Conservation (phyloP, 2,797 vertebrate genomes). For the Falco cherrug region DNA sequence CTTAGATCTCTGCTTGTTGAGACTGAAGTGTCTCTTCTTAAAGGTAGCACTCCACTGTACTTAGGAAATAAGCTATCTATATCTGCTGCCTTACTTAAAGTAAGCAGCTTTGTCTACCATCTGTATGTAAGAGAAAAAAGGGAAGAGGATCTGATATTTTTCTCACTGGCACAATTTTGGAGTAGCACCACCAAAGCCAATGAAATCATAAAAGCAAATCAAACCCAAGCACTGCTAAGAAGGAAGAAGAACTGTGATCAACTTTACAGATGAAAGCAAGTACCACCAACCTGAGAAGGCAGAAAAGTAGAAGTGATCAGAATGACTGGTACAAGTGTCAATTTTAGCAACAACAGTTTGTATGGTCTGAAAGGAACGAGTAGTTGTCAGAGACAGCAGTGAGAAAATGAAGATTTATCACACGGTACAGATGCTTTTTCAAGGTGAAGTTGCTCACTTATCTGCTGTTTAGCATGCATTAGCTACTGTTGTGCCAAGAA, state of each 20-base stretch:
- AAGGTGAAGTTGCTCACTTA: not conserved
- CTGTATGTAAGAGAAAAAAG: not conserved
- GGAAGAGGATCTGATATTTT: not conserved
- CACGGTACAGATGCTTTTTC: not conserved
- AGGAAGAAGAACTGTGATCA: not conserved
- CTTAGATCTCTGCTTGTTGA: not conserved
- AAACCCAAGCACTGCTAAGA: constrained; percentile 19
- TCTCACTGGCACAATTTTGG: not conserved
- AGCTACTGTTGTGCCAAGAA: not conserved
- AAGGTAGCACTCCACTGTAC: not conserved
- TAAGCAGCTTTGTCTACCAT: not conserved
- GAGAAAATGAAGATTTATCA: not conserved
- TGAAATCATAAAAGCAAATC: constrained; percentile 12
- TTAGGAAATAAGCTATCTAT: not conserved
- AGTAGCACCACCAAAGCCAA: not conserved
- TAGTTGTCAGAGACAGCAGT: not conserved
- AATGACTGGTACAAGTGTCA: not conserved
- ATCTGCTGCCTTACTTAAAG: not conserved
- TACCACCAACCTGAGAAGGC: not conserved
- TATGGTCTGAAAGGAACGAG: not conserved
- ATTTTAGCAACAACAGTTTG: not conserved
- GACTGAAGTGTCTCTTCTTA: not conserved
- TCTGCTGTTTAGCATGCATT: not conserved
- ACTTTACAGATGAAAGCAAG: not conserved
- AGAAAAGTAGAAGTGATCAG: not conserved